Evolutionary conservation across 2,888 invertebrate genomes (phyloP).

Genomic region (Prenolepis imparis): DNA sequence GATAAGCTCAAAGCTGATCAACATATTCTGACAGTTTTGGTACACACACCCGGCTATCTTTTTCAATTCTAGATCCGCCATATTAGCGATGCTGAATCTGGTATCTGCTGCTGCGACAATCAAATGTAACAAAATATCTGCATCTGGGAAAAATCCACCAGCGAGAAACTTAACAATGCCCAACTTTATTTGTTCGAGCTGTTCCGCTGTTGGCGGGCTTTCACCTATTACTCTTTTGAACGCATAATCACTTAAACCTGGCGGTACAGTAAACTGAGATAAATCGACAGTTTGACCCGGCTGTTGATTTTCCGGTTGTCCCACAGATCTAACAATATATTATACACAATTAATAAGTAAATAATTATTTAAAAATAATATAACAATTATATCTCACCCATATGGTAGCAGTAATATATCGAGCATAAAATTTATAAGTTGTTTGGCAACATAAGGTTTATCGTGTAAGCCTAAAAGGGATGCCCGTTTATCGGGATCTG

Average conservation of each 20-base stretch:
- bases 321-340: slow-evolving; percentile 86
- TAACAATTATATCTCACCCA: slow-evolving; percentile 88
- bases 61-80: slow-evolving; percentile 94
- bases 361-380: neutral
- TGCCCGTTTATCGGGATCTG: slow-evolving; percentile 89
- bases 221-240: slow-evolving; percentile 92
- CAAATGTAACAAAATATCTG: slow-evolving; percentile 92
- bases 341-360: neutral
- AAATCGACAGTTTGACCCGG: slow-evolving; percentile 85
- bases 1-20: neutral
- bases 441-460: slow-evolving; percentile 90
- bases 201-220: slow-evolving; percentile 91
- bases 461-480: slow-evolving; percentile 91
- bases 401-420: slow-evolving; percentile 95
- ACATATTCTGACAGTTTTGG: neutral
- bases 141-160: slow-evolving; percentile 92
- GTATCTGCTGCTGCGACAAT: slow-evolving; percentile 96
- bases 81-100: slow-evolving; percentile 95
- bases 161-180: slow-evolving; percentile 94
- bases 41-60: slow-evolving; percentile 90
- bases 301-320: slow-evolving; percentile 86
- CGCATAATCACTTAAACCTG: slow-evolving; percentile 92
- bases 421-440: slow-evolving; percentile 92
- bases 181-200: slow-evolving; percentile 93
- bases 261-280: slow-evolving; percentile 88